A percentile compares a stretch with the other conserved stretches of the same genome.
Evolutionary conservation across 1,140 invertebrate genomes (phyloP).

Genomic region (Adelges cooleyi): DNA sequence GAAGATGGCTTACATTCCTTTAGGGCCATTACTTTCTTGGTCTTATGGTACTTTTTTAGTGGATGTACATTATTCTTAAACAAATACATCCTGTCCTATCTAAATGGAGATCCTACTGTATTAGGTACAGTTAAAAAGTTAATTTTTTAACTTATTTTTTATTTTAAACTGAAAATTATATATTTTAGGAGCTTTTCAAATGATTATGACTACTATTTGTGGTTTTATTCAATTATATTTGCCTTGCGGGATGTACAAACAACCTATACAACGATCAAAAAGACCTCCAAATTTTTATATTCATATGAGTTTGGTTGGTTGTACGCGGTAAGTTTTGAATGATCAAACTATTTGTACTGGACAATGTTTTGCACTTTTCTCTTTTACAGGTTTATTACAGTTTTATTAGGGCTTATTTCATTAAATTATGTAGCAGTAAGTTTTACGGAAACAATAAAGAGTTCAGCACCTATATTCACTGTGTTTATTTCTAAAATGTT

Average conservation of each 20-base stretch:
- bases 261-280: slow-evolving; percentile 46
- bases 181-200: slow-evolving; percentile 53
- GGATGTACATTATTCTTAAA: slow-evolving; percentile 69
- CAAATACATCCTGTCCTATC: slow-evolving; percentile 68
- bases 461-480: slow-evolving; percentile 72
- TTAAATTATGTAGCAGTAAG: slow-evolving; percentile 74
- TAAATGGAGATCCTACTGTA: slow-evolving; percentile 65
- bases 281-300: slow-evolving; percentile 60
- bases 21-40: slow-evolving; percentile 54
- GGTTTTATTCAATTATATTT: slow-evolving; percentile 67
- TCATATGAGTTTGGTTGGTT: slow-evolving; percentile 65
- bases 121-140: slow-evolving; percentile 49
- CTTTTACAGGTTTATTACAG: slow-evolving; percentile 55
- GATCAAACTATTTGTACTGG: not conserved
- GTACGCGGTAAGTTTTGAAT: slow-evolving; percentile 47
- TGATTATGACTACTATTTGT: slow-evolving; percentile 63
- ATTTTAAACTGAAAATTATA: not conserved
- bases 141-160: not conserved
- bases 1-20: slow-evolving; percentile 46
- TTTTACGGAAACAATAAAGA: slow-evolving; percentile 79
- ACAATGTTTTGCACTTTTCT: slow-evolving; percentile 12
- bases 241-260: slow-evolving; percentile 57
- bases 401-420: slow-evolving; percentile 62
- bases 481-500: slow-evolving; percentile 62
- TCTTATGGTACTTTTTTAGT: slow-evolving; percentile 68